Percentiles rank a stretch among this genome's conserved stretches.
Conservation (phyloP, 2,113 vertebrate genomes). For the Cheirogaleus medius region DNA sequence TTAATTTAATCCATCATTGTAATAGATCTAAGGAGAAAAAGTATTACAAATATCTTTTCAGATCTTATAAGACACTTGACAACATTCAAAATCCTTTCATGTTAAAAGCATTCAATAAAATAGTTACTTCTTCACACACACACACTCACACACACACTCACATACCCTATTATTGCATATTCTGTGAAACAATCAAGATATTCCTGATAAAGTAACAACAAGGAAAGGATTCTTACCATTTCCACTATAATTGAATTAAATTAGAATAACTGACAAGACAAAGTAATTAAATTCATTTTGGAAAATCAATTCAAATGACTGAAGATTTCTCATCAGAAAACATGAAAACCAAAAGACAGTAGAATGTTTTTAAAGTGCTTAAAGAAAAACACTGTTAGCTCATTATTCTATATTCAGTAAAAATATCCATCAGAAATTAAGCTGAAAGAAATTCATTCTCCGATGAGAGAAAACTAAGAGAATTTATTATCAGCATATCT, state of each 20-base stretch:
- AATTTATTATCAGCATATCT: not conserved
- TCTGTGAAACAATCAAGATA: not conserved
- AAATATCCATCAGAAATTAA: not conserved
- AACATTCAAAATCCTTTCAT: not conserved
- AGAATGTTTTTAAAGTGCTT: not conserved
- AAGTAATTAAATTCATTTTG: not conserved
- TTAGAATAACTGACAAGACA: not conserved
- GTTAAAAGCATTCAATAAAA: constrained; percentile 3
- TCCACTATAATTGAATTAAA: not conserved
- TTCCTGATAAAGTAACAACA: not conserved
- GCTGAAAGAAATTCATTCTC: not conserved
- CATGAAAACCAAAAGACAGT: not conserved
- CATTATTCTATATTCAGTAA: not conserved
- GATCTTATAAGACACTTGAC: not conserved
- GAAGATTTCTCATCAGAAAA: not conserved
- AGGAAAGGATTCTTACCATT: not conserved
- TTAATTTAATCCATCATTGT: not conserved
- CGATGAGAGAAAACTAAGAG: not conserved
- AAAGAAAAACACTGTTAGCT: not conserved
- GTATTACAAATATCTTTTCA: not conserved
- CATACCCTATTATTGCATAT: not conserved
- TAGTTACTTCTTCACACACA: not conserved
- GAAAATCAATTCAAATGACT: not conserved
- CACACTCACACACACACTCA: not conserved
- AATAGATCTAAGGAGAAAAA: constrained; percentile 1